Evolutionary conservation across 2,888 invertebrate genomes (phyloP), one percentile per base, ranked within the genome.

Genomic region (Mythimna ferrago): DNA sequence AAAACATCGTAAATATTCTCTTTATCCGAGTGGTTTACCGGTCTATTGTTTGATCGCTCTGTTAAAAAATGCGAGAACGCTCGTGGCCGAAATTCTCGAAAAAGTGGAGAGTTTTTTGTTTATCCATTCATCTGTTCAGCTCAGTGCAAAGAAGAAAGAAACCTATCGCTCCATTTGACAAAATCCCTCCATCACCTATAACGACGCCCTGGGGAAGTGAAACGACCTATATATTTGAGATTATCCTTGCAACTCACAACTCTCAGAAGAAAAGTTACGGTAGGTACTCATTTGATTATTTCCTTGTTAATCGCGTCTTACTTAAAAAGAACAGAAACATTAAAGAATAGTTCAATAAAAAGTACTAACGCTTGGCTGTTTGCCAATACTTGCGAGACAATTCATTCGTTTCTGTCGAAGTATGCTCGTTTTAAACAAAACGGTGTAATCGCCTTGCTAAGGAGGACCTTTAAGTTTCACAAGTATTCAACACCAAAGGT

Each of bases 341-440:
- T 61, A 26, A 60, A 53, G 21, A 60, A 64, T 44, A 61, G 87
- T 83, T 80, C 86, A 85, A 86, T 84, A 81, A 87, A 89, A 91
- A 89, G 88, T 88, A 86, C 89, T 87, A 88, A 86, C 87, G 79
- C 83, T 89, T 92, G 92, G 93, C 91, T 70, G 78, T 76, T 80
- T 76, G 91, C 93, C 92, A 92, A 87, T 73, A 66, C 58, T 77
- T 75, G 71, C 77, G 84, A 87, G 86, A 86, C 89, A 88, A 90
- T 88, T 88, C 88, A 89, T 91, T 92, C 89, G 88, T 89, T 90
- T 86, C 87, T 87, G 89, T 89, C 83, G 85, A 85, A 81, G 69
- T 73, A 73, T 66, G 41, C 72, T 74, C 76, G 63, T 73, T 76
- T 74, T 62, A 21, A 76, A 76, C 68, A 66, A 73, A 66, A 79